Evolutionary conservation across 2,113 vertebrate genomes (phyloP).

Genomic region (Forbesichthys papilliferus): DNA sequence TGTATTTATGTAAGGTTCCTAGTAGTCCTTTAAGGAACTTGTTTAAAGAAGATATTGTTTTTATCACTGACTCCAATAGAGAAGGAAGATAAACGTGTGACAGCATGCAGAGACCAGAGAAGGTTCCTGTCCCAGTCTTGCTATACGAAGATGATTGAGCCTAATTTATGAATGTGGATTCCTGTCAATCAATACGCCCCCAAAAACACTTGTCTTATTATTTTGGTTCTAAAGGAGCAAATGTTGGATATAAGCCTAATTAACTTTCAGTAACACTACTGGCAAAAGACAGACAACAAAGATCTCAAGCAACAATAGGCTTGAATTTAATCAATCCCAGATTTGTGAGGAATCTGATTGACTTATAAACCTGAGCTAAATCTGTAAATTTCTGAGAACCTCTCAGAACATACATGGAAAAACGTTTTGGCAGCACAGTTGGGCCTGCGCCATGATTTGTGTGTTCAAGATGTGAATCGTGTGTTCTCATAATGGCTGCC

Average conservation of each 20-base stretch:
- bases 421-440: neutral
- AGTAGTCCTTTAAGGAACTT: constrained; percentile 26
- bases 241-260: neutral
- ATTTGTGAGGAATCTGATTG: neutral
- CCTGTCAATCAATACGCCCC: constrained; percentile 25
- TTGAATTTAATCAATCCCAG: constrained; percentile 6
- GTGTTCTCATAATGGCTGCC: constrained; percentile 17
- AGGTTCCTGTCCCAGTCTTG: neutral
- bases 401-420: neutral
- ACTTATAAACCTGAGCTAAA: neutral
- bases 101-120: constrained; percentile 42
- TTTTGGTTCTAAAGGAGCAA: constrained; percentile 20
- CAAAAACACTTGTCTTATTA: constrained; percentile 16
- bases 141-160: constrained; percentile 10
- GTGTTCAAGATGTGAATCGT: constrained; percentile 4
- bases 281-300: constrained; percentile 1
- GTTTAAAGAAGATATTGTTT: constrained; percentile 22
- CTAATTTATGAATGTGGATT: constrained; percentile 49
- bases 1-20: constrained; percentile 30
- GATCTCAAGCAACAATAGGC: neutral
- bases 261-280: neutral
- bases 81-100: constrained; percentile 44
- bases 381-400: constrained; percentile 4
- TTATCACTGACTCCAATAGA: constrained; percentile 27
- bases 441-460: constrained; percentile 5